These are phyloP conservation scores for Sycobia sp. DNA, from an alignment of 1,140 invertebrate species.

Conservation along the genomic window DNA sequence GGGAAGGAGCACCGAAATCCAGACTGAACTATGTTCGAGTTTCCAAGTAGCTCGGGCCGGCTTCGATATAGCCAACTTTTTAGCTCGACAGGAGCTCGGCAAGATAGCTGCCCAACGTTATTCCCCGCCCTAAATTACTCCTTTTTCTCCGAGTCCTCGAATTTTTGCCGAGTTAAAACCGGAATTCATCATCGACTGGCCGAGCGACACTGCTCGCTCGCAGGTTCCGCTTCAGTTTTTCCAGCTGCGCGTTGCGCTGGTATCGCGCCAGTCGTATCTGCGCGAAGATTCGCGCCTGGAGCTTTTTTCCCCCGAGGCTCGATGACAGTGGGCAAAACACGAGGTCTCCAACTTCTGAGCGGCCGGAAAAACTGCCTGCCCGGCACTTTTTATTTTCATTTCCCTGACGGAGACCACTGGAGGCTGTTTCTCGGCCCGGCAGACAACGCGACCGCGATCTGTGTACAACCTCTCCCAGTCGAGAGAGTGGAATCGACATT, in stretches of 20 bases:
- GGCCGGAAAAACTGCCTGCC: conserved; percentile 4
- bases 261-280: conserved; percentile 10
- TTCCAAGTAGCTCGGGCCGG: not conserved
- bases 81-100: not conserved
- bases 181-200: not conserved
- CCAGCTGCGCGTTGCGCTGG: no score
- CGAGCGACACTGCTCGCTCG: no score
- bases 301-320: not conserved
- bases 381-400: not conserved
- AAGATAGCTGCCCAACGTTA: not conserved
- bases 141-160: not conserved
- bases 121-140: not conserved
- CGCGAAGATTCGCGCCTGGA: not conserved
- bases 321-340: not conserved
- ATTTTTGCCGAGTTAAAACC: not conserved
- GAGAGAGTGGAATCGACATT: conserved; percentile 3
- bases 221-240: no score
- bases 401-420: no score
- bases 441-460: no score
- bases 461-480: not conserved
- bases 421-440: no score
- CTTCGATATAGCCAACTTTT: not conserved
- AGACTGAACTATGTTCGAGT: not conserved
- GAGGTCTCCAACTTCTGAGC: not conserved
- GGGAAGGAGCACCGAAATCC: not conserved